Percentiles rank a stretch among this genome's conserved stretches.
phyloP scores from a whole-genome alignment of 92 coral and sea anemone species.

The Pocillopora grandis region DNA sequence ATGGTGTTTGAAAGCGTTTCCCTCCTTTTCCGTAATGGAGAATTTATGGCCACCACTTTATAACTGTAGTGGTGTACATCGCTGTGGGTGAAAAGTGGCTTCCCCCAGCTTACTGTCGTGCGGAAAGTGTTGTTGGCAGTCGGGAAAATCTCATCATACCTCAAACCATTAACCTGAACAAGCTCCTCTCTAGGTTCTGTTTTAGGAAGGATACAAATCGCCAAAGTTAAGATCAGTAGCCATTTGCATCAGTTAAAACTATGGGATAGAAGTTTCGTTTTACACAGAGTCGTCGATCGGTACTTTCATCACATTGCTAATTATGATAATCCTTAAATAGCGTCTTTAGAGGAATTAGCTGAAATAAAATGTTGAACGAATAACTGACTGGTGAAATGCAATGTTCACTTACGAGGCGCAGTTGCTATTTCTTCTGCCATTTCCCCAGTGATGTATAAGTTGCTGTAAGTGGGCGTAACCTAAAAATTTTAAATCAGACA shows the following conservation, averaged over 20 bases:
- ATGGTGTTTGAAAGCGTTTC: not conserved
- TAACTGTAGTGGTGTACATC: constrained; percentile 30
- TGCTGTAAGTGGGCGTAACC: constrained; percentile 24
- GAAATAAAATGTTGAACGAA: not conserved
- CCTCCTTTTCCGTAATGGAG: not conserved
- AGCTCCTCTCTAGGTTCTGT: constrained; percentile 35
- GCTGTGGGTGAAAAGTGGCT: constrained; percentile 51
- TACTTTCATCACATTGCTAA: too few species aligned
- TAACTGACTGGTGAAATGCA: not conserved
- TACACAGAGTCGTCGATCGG: too few species aligned
- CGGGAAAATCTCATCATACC: not conserved
- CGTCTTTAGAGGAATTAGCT: too few species aligned
- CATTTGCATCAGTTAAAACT: not conserved
- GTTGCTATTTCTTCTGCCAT: not conserved
- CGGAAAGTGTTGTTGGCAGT: constrained; percentile 27
- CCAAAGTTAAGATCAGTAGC: not conserved
- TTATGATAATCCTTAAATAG: too few species aligned
- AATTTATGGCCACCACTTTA: not conserved
- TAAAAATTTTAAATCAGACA: not conserved
- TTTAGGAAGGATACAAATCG: not conserved
- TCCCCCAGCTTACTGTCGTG: constrained; percentile 24
- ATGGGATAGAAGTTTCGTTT: too few species aligned
- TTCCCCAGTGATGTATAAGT: not conserved
- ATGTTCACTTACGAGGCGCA: constrained; percentile 19
- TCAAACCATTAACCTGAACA: constrained; percentile 32